A percentile compares a stretch with the other conserved stretches of the same genome.
Conservation (phyloP, 2,113 vertebrate genomes). For the Phycodurus eques region DNA sequence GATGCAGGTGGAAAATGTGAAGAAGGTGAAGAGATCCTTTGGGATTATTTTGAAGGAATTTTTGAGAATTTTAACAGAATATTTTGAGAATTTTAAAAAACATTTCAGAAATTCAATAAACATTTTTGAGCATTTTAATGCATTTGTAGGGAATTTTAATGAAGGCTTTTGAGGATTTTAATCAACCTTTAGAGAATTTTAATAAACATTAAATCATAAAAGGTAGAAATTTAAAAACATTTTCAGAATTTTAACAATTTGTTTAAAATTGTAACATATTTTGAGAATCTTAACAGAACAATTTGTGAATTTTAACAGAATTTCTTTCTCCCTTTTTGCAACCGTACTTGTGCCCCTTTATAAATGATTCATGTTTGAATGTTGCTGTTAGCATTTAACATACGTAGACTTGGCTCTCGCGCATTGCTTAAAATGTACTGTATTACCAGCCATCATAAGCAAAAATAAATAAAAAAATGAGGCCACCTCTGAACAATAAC, state of each 20-base stretch:
- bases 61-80: background rate
- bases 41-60: background rate
- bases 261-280: too few species aligned
- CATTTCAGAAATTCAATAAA: too few species aligned
- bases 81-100: background rate
- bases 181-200: background rate
- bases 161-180: background rate
- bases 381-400: too few species aligned
- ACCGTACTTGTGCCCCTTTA: background rate
- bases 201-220: background rate
- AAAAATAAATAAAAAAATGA: background rate
- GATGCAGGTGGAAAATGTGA: too few species aligned
- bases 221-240: too few species aligned
- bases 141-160: too few species aligned
- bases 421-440: background rate
- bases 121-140: too few species aligned
- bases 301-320: background rate
- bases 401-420: too few species aligned
- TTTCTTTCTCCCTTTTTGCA: too few species aligned
- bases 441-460: background rate
- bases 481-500: background rate
- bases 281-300: background rate
- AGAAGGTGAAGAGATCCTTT: background rate
- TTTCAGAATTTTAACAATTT: background rate
- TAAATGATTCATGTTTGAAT: background rate